A percentile compares a stretch with the other conserved stretches of the same genome.
Conservation (phyloP, 2,888 invertebrate species). For the Lepidocyrtoides sp. region DNA sequence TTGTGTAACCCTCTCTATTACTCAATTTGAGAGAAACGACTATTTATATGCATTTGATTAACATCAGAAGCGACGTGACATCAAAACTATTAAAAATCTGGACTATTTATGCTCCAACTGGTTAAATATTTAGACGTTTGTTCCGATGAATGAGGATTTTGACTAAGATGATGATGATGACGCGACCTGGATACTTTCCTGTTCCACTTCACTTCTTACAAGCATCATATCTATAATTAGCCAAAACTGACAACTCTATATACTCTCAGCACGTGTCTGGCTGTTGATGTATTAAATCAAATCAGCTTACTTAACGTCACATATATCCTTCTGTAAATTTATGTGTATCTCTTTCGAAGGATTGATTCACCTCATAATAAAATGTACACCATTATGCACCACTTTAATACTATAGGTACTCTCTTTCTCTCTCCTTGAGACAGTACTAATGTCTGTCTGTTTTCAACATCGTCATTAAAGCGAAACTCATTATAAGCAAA, state of each 20-base stretch:
- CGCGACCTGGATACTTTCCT: neutral
- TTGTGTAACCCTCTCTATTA: neutral
- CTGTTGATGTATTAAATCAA: conserved; percentile 36
- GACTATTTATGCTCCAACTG: neutral
- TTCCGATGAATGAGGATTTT: neutral
- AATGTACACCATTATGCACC: too few species aligned
- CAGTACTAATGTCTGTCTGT: conserved; percentile 4
- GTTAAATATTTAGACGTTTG: neutral
- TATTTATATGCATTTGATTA: neutral
- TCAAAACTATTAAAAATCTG: neutral
- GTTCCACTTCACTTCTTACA: neutral
- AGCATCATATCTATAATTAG: neutral
- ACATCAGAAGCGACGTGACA: conserved; percentile 15
- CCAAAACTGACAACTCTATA: neutral
- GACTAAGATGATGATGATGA: neutral
- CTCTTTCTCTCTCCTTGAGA: neutral
- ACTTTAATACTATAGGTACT: neutral
- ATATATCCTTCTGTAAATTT: neutral
- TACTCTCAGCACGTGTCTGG: conserved; percentile 31
- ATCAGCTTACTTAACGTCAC: neutral
- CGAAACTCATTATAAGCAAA: neutral
- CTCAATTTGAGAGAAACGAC: neutral
- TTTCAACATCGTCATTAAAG: neutral
- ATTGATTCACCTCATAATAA: conserved; percentile 4
- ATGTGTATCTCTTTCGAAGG: neutral